phyloP scores from a whole-genome alignment of 2,113 vertebrate species.

The Atlantisia rogersi region DNA sequence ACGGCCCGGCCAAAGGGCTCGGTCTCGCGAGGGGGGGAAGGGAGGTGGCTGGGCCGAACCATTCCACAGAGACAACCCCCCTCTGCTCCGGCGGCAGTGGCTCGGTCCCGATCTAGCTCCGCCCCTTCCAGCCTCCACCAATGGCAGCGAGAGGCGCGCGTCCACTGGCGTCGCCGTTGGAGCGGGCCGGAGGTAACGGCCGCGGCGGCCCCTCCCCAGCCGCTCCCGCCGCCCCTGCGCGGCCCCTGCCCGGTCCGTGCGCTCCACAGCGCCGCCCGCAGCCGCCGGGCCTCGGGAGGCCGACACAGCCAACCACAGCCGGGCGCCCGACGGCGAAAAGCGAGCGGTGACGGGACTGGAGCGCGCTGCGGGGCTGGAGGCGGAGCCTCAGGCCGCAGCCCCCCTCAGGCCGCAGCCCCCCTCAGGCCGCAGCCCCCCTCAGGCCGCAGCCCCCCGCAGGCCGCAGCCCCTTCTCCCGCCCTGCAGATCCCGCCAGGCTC shows the following conservation, averaged over 20 bases:
- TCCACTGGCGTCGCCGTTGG: not conserved
- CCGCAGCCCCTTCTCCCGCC: not conserved
- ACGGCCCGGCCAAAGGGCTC: slow-evolving; percentile 31
- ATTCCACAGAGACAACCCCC: not conserved
- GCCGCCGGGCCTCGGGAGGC: not conserved
- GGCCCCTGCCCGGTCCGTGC: too few relatives aligned
- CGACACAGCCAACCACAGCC: not conserved
- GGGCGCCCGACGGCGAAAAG: not conserved
- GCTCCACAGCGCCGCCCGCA: not conserved
- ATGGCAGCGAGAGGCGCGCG: not conserved
- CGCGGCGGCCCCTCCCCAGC: not conserved
- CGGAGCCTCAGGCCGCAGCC: not conserved
- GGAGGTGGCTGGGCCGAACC: not conserved
- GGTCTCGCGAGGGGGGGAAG: not conserved
- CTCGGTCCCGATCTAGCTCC: not conserved
- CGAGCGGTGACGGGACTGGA: too few relatives aligned
- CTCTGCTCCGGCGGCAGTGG: too few relatives aligned
- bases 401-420: not conserved
- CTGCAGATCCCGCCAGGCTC: not conserved
- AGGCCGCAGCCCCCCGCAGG: too few relatives aligned
- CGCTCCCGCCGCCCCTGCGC: too few relatives aligned
- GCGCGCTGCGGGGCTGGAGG: not conserved
- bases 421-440: not conserved
- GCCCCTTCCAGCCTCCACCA: not conserved
- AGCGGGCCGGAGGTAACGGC: not conserved